Evolutionary conservation across 2,113 vertebrate species (phyloP), one percentile per base, ranked within the genome.

Genomic region (Steatornis caripensis): DNA sequence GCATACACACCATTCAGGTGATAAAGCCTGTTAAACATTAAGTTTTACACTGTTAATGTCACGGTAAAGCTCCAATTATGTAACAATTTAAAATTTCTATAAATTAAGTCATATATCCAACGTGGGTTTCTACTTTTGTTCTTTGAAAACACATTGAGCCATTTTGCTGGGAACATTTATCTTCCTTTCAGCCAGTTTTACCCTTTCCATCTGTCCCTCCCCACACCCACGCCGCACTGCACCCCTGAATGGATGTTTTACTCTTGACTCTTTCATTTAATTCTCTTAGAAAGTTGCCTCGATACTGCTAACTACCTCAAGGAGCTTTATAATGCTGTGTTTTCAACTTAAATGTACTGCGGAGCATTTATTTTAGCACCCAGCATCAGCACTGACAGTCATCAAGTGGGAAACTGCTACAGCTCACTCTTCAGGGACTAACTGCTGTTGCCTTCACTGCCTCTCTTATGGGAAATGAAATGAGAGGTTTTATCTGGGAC

Each of bases 101-200:
- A 93, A 79, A 88, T 55, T 76, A 53, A 95, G 76, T 78, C 89
- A 72, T 17, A 69, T 30, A 48, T 48, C 86, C 93, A 69, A 45
- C 24, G 69, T 58, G 89, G 93, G 87, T 93, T 96, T 96, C 91
- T 94, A 82, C 96, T 97, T 98, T 96, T 79, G 89, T 24, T 51
- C 64, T 30, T 39, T 45, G 46, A 23, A 89, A 80, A 61, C 60
- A 91, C 30, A 2, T 51, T 29, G 69, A 95, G 69, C 74, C 68
- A 5, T 95, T 95, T 75, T 57, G 65, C 84, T 46, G 69, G 93
- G 94, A 93, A 76, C n/a, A 30, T 75, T 80, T 71, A 12, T 51
- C 74, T 76, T 90, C 79, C 77, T 97, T 95, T 75, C 94, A 85
- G 80, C 71, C 11, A 10, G 5, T 62, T 96, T 79, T 48, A 68